A percentile compares a stretch with the other conserved stretches of the same genome.
Evolutionary conservation across 2,113 vertebrate genomes (phyloP).

Genomic region (Ellobius talpinus): DNA sequence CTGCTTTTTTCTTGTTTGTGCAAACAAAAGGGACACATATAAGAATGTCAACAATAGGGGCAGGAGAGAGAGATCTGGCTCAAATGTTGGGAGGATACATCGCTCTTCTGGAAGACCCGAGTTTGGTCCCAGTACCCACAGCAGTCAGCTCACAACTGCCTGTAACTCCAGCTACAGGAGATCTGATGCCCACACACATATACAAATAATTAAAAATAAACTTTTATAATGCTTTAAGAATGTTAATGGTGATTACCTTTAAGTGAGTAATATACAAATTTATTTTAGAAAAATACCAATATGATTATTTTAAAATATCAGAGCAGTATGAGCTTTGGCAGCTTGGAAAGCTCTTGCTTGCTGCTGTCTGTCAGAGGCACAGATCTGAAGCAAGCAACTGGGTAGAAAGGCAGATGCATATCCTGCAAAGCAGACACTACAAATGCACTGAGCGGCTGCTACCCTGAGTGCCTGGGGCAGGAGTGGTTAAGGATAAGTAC

Average conservation of each 20-base stretch:
- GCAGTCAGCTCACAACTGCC: neutral
- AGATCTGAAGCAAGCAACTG: neutral
- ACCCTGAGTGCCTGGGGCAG: neutral
- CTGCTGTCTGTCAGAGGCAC: neutral
- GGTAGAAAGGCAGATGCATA: neutral
- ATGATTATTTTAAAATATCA: constrained; percentile 4
- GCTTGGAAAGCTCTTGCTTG: neutral
- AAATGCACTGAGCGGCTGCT: neutral
- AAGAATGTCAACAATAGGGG: neutral
- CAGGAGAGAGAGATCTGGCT: neutral
- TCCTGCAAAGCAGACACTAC: neutral
- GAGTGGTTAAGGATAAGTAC: neutral
- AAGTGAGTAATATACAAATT: constrained; percentile 16
- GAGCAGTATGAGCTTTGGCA: neutral
- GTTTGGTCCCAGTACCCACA: neutral
- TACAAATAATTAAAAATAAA: neutral
- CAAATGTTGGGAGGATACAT: too few relatives aligned
- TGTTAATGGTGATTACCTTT: constrained; percentile 23
- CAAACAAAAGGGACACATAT: neutral
- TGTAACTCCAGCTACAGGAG: neutral
- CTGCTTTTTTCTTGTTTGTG: neutral
- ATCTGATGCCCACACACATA: neutral
- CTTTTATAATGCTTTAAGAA: neutral
- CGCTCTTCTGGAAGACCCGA: neutral
- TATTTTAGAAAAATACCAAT: constrained; percentile 24